Evolutionary conservation across 2,888 invertebrate species (phyloP).

Genomic region (Caenorhabditis becei): DNA sequence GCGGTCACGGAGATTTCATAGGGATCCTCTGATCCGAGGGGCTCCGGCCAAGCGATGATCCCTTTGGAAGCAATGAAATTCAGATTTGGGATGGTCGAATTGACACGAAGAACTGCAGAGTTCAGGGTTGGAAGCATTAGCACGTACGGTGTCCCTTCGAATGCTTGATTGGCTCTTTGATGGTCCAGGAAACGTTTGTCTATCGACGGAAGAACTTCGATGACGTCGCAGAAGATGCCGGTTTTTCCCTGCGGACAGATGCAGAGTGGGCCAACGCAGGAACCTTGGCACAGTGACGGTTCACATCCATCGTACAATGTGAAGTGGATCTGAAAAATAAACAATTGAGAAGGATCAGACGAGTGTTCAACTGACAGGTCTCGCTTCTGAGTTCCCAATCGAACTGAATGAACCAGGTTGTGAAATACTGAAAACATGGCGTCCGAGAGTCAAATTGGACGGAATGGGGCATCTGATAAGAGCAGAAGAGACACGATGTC

Average conservation of each 20-base stretch:
- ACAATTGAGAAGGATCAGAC: too few species aligned
- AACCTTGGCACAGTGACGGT: slow-evolving; percentile 70
- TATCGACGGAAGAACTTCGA: slow-evolving; percentile 64
- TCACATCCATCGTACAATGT: slow-evolving; percentile 73
- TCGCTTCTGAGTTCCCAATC: slow-evolving; percentile 27
- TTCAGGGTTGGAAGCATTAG: slow-evolving; percentile 70
- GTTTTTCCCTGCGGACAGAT: slow-evolving; percentile 71
- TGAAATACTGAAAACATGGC: slow-evolving; percentile 66
- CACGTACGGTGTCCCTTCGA: slow-evolving; percentile 72
- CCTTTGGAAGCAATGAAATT: slow-evolving; percentile 67
- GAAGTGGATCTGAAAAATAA: slow-evolving; percentile 70
- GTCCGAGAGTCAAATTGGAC: slow-evolving; percentile 61
- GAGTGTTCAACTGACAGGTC: slow-evolving; percentile 3
- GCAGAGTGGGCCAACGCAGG: slow-evolving; percentile 75
- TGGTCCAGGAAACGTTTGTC: slow-evolving; percentile 66
- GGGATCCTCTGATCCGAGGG: slow-evolving; percentile 68
- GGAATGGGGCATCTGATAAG: slow-evolving; percentile 67
- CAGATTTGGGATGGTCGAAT: slow-evolving; percentile 67
- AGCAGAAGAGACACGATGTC: slow-evolving; percentile 56
- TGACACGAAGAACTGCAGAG: slow-evolving; percentile 61
- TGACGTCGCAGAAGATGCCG: slow-evolving; percentile 67
- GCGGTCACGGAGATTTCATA: slow-evolving; percentile 68
- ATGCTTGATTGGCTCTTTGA: slow-evolving; percentile 66
- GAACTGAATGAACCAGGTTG: slow-evolving; percentile 25
- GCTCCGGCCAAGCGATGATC: slow-evolving; percentile 70